Conservation (phyloP, 2,797 vertebrate species). For the Atherinosoma microstoma region DNA sequence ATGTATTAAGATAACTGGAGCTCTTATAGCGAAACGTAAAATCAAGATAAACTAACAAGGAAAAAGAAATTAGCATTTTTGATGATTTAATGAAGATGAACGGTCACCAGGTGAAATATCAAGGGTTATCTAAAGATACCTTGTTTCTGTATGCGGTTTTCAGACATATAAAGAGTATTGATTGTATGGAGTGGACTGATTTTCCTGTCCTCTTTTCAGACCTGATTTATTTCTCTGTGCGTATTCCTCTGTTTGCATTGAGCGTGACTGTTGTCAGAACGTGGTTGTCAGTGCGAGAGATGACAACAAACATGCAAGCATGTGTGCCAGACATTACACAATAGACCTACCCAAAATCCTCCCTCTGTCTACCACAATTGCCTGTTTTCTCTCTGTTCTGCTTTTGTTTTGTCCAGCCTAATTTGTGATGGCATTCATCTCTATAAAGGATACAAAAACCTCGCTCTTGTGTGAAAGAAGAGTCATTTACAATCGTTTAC, state of each 20-base stretch:
- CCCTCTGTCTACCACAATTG: constrained; percentile 56
- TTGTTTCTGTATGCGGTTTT: neutral
- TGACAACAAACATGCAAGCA: constrained; percentile 59
- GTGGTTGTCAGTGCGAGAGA: constrained; percentile 55
- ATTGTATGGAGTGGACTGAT: neutral
- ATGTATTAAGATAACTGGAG: neutral
- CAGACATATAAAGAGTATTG: neutral
- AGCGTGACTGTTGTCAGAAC: constrained; percentile 42
- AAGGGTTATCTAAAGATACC: neutral
- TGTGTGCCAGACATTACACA: constrained; percentile 72
- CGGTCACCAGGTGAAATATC: neutral
- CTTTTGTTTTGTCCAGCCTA: constrained; percentile 75
- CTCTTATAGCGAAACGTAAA: neutral
- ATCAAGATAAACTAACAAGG: neutral
- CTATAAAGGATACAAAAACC: constrained; percentile 67
- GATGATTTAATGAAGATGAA: neutral
- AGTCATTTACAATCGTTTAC: constrained; percentile 81
- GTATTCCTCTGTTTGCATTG: constrained; percentile 29
- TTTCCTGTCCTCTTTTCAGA: constrained; percentile 11
- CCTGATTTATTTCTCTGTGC: neutral
- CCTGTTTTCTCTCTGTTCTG: constrained; percentile 62
- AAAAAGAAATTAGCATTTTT: neutral
- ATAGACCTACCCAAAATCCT: constrained; percentile 57
- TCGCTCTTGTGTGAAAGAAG: constrained; percentile 71
- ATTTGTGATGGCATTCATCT: constrained; percentile 80